A percentile compares a stretch with the other conserved stretches of the same genome.
Conservation (phyloP, 2,888 invertebrate species). For the Gari tellinella region DNA sequence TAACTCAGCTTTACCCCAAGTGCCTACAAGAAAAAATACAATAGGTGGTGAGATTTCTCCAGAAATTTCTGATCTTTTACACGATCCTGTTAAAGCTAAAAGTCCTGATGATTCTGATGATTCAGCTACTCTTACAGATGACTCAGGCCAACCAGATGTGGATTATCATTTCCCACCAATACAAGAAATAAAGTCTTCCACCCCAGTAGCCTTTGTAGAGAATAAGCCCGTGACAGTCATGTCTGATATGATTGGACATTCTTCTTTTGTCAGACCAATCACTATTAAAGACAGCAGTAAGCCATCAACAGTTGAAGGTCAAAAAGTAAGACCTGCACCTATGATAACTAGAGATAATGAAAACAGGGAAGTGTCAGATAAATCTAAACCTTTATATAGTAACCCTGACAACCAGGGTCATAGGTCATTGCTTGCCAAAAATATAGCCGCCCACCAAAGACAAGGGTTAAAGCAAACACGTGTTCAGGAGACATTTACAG, state of each 20-base stretch:
- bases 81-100: conserved; percentile 6
- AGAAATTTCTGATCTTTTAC: conserved; percentile 28
- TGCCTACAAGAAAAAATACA: neutral
- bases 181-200: conserved; percentile 48
- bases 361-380: neutral
- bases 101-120: conserved; percentile 42
- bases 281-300: conserved; percentile 19
- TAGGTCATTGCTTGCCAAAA: neutral
- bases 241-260: conserved; percentile 14
- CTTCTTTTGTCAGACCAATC: conserved; percentile 19
- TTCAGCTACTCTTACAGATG: conserved; percentile 55
- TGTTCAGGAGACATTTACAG: conserved; percentile 41
- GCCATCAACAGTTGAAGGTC: neutral
- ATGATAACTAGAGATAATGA: neutral
- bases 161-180: conserved; percentile 62
- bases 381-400: neutral
- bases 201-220: conserved; percentile 9
- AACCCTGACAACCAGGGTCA: neutral
- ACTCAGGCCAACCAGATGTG: conserved; percentile 42
- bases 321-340: conserved; percentile 6
- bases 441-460: neutral
- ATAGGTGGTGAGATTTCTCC: conserved; percentile 13
- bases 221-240: conserved; percentile 24
- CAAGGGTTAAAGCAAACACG: neutral
- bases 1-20: neutral